A percentile compares a stretch with the other conserved stretches of the same genome.
Conservation (phyloP, 2,113 vertebrate species). For the Clarias batrachus region DNA sequence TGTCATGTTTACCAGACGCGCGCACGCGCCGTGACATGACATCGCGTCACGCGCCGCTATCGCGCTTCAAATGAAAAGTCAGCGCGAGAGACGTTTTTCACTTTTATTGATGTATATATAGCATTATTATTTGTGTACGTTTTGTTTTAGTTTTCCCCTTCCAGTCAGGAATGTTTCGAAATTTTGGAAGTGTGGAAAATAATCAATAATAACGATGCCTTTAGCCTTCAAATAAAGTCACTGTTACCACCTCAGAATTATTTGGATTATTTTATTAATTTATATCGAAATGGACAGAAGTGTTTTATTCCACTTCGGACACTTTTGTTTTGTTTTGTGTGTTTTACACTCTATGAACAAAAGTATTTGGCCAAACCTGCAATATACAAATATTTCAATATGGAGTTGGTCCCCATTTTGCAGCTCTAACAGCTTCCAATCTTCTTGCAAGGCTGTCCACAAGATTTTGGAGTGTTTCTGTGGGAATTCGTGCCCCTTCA, state of each 20-base stretch:
- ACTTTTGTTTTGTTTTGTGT: too few species aligned
- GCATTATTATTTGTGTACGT: not conserved
- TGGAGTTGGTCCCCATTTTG: too few species aligned
- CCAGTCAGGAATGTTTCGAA: not conserved
- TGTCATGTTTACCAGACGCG: not conserved
- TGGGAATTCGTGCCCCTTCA: too few species aligned
- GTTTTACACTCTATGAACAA: too few species aligned
- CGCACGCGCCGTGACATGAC: not conserved
- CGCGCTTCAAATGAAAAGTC: slow-evolving; percentile 40
- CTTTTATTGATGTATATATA: not conserved
- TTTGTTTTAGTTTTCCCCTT: not conserved
- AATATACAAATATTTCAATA: too few species aligned
- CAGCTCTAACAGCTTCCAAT: too few species aligned
- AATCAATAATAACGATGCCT: not conserved
- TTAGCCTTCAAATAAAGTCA: not conserved
- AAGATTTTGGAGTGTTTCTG: too few species aligned
- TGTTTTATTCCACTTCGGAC: not conserved
- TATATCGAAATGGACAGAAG: not conserved
- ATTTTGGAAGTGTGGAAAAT: not conserved
- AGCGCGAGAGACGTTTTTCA: not conserved
- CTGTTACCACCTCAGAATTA: too few species aligned
- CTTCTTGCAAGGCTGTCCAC: too few species aligned
- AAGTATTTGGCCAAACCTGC: too few species aligned
- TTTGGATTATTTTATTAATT: not conserved
- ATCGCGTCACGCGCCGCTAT: not conserved